These are phyloP conservation scores for Germaria angustata DNA, from an alignment of 2,888 invertebrate genomes.

Conservation along the genomic window DNA sequence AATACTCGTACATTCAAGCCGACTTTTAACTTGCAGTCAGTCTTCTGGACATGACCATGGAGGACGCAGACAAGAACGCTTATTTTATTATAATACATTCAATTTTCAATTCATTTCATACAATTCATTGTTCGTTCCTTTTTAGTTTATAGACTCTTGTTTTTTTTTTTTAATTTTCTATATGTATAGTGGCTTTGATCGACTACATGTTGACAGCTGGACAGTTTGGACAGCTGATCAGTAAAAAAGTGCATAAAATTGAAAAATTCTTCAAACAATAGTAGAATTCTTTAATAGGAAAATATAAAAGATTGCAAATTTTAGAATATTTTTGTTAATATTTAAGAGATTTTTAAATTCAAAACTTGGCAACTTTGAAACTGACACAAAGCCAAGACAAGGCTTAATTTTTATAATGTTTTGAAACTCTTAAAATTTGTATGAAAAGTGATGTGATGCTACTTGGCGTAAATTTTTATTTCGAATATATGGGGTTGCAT, in stretches of 20 bases:
- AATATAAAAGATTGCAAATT: neutral
- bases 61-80: neutral
- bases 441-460: no score
- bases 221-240: conserved; percentile 60
- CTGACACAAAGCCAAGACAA: no score
- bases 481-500: no score
- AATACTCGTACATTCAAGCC: conserved; percentile 18
- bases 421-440: no score
- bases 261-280: conserved; percentile 4
- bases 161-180: conserved; percentile 5
- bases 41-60: conserved; percentile 38
- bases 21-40: conserved; percentile 10
- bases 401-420: no score
- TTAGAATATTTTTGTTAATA: neutral
- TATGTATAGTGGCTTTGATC: conserved; percentile 55
- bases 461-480: no score
- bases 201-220: conserved; percentile 65
- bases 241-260: conserved; percentile 15
- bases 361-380: no score
- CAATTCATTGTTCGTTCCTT: conserved; percentile 8
- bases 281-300: conserved; percentile 7
- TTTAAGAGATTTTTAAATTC: neutral
- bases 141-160: neutral
- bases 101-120: conserved; percentile 38
- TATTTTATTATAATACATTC: conserved; percentile 33